Percentiles rank a stretch among this genome's conserved stretches.
Evolutionary conservation across 2,113 vertebrate genomes (phyloP).

Genomic region (Pelecanus crispus): DNA sequence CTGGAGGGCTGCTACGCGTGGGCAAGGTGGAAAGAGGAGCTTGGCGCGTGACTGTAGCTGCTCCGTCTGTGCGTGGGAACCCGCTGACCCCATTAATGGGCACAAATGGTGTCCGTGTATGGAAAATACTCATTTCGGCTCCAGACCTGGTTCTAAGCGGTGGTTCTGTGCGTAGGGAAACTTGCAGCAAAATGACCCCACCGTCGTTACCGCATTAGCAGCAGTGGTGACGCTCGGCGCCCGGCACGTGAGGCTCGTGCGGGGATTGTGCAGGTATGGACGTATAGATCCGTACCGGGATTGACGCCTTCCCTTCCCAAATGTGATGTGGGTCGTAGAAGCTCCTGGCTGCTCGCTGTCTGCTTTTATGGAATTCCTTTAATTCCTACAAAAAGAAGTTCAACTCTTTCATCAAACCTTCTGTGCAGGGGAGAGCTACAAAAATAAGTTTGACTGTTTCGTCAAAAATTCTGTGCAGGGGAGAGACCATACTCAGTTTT

Average conservation of each 20-base stretch:
- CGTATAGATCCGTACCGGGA: fast-evolving
- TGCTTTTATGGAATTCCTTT: neutral
- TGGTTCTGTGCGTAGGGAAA: neutral
- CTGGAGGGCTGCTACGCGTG: neutral
- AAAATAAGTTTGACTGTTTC: neutral
- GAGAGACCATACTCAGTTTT: fast-evolving
- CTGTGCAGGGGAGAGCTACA: too few relatives aligned
- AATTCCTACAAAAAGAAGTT: neutral
- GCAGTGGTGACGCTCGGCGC: neutral
- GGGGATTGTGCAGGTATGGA: fast-evolving
- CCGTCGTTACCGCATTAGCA: fast-evolving
- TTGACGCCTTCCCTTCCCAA: neutral
- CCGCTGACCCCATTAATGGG: neutral
- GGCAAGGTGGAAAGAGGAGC: neutral
- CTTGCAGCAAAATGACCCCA: fast-evolving
- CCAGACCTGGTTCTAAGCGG: too few relatives aligned
- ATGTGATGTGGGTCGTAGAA: fast-evolving
- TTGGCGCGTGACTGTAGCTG: neutral
- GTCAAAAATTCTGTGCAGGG: neutral
- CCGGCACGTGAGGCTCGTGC: fast-evolving
- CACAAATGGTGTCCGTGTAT: fast-evolving
- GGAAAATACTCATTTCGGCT: neutral
- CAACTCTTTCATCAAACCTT: neutral
- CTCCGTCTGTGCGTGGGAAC: neutral
- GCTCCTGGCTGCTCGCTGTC: neutral